Evolutionary conservation across 2,113 vertebrate species (phyloP).

Genomic region (Leucopsar rothschildi): DNA sequence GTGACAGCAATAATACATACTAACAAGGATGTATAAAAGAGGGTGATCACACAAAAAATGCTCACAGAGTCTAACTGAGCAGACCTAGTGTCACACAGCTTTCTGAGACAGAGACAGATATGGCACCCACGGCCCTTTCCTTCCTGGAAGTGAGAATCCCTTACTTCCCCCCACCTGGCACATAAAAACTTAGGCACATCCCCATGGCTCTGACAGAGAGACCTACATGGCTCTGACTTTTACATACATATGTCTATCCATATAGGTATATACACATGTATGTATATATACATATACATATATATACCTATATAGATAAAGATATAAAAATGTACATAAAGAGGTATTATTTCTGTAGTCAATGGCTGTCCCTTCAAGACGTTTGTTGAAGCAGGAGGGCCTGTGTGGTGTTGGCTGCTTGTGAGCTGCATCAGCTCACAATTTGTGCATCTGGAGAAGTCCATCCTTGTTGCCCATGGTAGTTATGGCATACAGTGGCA

Average conservation of each 20-base stretch:
- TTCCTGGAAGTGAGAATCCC: neutral
- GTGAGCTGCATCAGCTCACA: neutral
- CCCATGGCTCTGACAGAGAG: no score
- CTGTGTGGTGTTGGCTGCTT: neutral
- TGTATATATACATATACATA: no score
- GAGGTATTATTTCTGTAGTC: neutral
- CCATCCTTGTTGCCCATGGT: no score
- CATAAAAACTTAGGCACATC: neutral
- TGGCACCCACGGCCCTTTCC: rapidly evolving
- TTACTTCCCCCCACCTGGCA: no score
- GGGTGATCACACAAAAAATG: neutral
- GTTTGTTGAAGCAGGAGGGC: neutral
- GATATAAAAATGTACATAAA: neutral
- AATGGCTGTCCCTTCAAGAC: neutral
- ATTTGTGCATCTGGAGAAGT: neutral
- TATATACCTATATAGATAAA: neutral
- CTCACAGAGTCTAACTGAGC: rapidly evolving
- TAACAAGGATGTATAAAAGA: neutral
- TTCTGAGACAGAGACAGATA: neutral
- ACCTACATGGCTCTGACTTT: no score
- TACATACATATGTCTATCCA: no score
- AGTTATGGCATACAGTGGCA: neutral
- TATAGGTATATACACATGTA: no score
- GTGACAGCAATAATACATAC: neutral
- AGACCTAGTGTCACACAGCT: rapidly evolving